Evolutionary conservation across 92 coral and sea anemone genomes (phyloP).

Genomic region (Pocillopora grandis): DNA sequence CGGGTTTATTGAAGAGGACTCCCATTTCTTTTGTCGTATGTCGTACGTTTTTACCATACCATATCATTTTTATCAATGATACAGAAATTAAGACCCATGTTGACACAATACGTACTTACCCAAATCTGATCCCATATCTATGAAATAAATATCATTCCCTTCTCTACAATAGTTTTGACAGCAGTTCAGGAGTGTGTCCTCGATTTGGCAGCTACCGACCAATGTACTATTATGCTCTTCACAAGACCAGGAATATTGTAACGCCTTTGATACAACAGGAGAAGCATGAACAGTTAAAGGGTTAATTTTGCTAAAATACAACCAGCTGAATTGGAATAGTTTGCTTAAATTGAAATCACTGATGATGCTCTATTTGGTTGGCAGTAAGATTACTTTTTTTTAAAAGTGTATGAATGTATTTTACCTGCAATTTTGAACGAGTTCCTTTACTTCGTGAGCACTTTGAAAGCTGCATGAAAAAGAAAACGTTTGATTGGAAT

Average conservation of each 20-base stretch:
- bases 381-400: no score
- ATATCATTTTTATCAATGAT: no score
- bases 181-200: background rate
- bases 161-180: conserved; percentile 2
- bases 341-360: background rate
- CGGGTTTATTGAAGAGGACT: no score
- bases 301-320: background rate
- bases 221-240: background rate
- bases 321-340: no score
- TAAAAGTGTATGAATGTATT: background rate
- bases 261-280: background rate
- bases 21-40: no score
- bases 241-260: conserved; percentile 3
- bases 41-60: no score
- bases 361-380: background rate
- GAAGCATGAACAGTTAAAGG: no score
- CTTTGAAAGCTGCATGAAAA: conserved; percentile 3
- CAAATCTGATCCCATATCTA: background rate
- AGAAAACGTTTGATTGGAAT: background rate
- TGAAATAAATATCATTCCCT: background rate
- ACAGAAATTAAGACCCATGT: no score
- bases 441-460: background rate
- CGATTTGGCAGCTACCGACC: background rate
- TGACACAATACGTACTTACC: background rate
- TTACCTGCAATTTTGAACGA: background rate